Evolutionary conservation across 2,113 vertebrate species (phyloP).

Genomic region (Phoxinus phoxinus): DNA sequence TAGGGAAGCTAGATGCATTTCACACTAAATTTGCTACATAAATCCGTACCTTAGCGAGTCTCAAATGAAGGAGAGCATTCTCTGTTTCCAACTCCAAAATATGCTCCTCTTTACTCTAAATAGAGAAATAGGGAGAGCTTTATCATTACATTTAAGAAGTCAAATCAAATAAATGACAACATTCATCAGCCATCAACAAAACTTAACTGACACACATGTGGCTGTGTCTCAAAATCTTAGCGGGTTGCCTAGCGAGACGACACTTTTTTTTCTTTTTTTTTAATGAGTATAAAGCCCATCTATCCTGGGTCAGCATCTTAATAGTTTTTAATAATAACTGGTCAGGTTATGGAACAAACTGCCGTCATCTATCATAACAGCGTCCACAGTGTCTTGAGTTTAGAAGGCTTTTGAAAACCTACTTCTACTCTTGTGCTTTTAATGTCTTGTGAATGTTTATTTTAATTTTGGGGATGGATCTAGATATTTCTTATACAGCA

Average conservation of each 20-base stretch:
- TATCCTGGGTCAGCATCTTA: background rate
- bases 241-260: background rate
- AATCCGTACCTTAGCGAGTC: conserved; percentile 77
- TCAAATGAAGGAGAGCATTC: conserved; percentile 84
- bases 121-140: background rate
- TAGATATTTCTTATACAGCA: too few species aligned
- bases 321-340: background rate
- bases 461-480: too few species aligned
- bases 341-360: too few species aligned
- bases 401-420: too few species aligned
- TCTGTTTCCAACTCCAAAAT: conserved; percentile 85
- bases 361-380: too few species aligned
- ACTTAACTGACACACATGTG: background rate
- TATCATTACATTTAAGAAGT: background rate
- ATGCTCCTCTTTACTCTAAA: conserved; percentile 83
- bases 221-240: background rate
- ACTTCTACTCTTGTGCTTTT: too few species aligned
- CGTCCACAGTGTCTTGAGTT: too few species aligned
- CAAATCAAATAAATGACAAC: background rate
- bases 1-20: background rate
- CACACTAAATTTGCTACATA: background rate
- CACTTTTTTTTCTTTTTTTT: background rate
- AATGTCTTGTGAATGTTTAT: too few species aligned
- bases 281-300: background rate
- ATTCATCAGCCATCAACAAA: background rate